Base-by-base conservation (phyloP, 35 echinoderm and acorn worm species). In the Apostichopus californicus region DNA sequence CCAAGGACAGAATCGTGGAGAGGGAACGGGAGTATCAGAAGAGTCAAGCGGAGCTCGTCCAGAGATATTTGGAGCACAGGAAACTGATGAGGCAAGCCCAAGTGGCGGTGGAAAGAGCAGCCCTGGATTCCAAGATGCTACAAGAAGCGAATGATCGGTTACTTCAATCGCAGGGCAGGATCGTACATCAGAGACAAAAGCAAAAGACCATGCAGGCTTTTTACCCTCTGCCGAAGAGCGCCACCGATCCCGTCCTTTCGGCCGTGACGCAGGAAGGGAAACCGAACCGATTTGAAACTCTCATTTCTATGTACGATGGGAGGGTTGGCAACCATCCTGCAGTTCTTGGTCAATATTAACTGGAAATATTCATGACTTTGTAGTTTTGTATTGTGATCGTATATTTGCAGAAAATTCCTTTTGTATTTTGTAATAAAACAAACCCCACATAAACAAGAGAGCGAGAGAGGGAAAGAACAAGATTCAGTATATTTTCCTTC, bases 21-120 rank as follows among this genome's bases (percentile, higher is more conserved):
- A 65, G n/a, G 15, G 81, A 93, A 54, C 91, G 91, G 20, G 95
- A 96, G 4, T 52, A 92, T 23, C 90, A 98, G 64, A 92, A 87
- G 87, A 89, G 61, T 24, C 97, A 98, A 55, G 20, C 73, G 11
- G 93, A 96, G 4, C 87, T 98, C 13, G 97, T 98, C 11, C 78
- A 93, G 54, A 83, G 93, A 20, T 98, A 98, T 87, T 80, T 98
- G 0, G 97, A 98, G 88, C 97, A 98, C 57, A 58, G 95, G 1
- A 94, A 98, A 55, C 87, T 98, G 81, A 98, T 98, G 97, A 83
- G 97, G 17, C 97, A 98, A 90, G 97, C 97, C 0, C 97, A 98
- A 23, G 93, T 91, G 0, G 95, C 95, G 0, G 95, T 98, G 0
- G 97, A 98, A 56, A 88, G 87, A 58, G 93, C 95, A 18, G 95